Conservation (phyloP, 1,140 invertebrate genomes). For the Rhizoglyphus robini region DNA sequence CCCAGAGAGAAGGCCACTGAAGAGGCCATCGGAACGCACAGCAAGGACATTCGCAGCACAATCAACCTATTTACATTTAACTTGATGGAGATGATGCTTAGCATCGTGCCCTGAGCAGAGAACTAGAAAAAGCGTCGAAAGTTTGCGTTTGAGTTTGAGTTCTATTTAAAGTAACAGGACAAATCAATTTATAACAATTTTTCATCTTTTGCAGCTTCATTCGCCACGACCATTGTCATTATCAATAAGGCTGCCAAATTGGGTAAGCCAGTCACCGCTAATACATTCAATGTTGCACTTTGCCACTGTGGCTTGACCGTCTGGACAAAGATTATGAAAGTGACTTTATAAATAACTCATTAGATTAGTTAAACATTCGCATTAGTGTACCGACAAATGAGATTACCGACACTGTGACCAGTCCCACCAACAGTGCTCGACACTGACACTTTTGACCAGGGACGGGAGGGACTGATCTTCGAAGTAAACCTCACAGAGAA, state of each 20-base stretch:
- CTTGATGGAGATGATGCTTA: background rate
- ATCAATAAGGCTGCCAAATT: constrained; percentile 1
- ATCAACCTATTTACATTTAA: constrained; percentile 10
- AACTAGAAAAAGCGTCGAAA: constrained; percentile 1
- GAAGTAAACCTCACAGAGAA: too few species aligned
- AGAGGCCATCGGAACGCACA: background rate
- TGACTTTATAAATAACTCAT: too few species aligned
- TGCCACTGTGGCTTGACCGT: too few species aligned
- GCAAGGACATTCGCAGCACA: constrained; percentile 3
- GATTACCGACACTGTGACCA: too few species aligned
- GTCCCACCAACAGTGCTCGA: too few species aligned
- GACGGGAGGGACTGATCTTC: too few species aligned
- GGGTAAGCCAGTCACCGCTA: too few species aligned
- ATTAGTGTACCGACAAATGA: too few species aligned
- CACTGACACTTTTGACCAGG: too few species aligned
- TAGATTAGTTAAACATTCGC: too few species aligned
- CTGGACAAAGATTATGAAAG: too few species aligned
- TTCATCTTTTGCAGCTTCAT: background rate
- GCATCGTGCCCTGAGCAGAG: background rate
- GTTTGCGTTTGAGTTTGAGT: background rate
- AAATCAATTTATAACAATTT: constrained; percentile 14
- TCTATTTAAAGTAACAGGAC: constrained; percentile 15
- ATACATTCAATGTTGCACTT: too few species aligned
- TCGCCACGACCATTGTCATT: background rate
- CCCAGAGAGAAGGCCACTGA: background rate